A percentile compares a stretch with the other conserved stretches of the same genome.
Evolutionary conservation across 2,113 vertebrate genomes (phyloP).

Genomic region (Aspiorhynchus laticeps): DNA sequence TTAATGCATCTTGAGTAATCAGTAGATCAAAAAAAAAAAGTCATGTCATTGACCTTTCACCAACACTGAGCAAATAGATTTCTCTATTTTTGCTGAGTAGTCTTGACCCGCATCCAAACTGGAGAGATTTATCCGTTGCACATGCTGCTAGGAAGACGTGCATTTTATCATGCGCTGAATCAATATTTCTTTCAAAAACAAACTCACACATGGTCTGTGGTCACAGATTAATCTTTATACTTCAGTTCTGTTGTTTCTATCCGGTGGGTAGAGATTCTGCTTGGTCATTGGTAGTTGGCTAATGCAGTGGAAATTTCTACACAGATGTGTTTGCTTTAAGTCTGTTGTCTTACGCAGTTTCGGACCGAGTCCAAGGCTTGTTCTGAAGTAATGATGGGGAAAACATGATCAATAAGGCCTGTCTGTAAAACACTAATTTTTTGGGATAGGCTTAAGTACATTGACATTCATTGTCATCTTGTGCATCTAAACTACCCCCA

Average conservation of each 20-base stretch:
- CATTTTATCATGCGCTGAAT: background rate
- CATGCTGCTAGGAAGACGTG: background rate
- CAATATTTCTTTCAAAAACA: constrained; percentile 17
- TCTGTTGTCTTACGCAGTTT: background rate
- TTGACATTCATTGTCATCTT: constrained; percentile 32
- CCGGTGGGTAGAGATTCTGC: background rate
- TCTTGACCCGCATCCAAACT: background rate
- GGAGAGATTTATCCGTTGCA: background rate
- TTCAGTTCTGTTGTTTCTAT: background rate
- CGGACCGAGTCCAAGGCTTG: constrained; percentile 3
- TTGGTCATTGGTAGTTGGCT: constrained; percentile 12
- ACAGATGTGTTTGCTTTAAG: constrained; percentile 6
- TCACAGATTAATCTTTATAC: constrained; percentile 9
- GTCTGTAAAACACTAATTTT: constrained; percentile 5
- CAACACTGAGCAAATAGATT: background rate
- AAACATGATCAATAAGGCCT: background rate
- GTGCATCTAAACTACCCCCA: constrained; percentile 22
- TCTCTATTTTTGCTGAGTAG: constrained; percentile 4
- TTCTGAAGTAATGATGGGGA: constrained; percentile 22
- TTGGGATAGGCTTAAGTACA: background rate
- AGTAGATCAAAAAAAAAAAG: background rate
- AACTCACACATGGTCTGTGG: constrained; percentile 5
- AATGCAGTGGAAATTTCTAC: constrained; percentile 8
- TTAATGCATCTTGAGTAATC: background rate
- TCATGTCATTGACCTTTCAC: background rate